Conservation (phyloP, 2,797 vertebrate genomes). For the Labroides dimidiatus region DNA sequence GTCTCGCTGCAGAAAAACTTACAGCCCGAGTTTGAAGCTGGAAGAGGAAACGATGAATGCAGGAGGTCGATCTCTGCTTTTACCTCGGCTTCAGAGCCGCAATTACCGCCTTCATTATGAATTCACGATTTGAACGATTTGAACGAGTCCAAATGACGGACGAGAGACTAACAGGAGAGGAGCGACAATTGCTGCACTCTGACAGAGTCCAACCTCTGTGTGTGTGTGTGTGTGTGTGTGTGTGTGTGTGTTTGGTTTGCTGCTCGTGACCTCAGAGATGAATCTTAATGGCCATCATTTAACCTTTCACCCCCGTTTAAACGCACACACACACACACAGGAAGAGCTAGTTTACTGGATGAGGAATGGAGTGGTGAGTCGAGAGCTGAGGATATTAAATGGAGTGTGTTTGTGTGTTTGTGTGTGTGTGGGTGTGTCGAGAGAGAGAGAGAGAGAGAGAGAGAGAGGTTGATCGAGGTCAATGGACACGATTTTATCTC, state of each 20-base stretch:
- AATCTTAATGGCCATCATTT: slow-evolving; percentile 76
- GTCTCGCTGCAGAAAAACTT: slow-evolving; percentile 31
- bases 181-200: slow-evolving; percentile 63
- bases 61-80: slow-evolving; percentile 24
- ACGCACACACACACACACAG: slow-evolving; percentile 25
- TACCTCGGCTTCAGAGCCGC: slow-evolving; percentile 27
- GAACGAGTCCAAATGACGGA: slow-evolving; percentile 58
- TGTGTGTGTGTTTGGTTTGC: slow-evolving; percentile 39
- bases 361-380: slow-evolving; percentile 49
- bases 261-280: slow-evolving; percentile 64
- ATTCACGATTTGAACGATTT: slow-evolving; percentile 56
- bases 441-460: slow-evolving; percentile 5
- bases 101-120: slow-evolving; percentile 69
- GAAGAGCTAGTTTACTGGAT: slow-evolving; percentile 53
- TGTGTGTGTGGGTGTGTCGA: background rate
- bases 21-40: slow-evolving; percentile 26
- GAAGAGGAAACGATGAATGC: slow-evolving; percentile 27
- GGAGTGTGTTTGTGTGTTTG: slow-evolving; percentile 37
- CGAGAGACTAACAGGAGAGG: slow-evolving; percentile 59
- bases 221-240: slow-evolving; percentile 19
- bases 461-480: slow-evolving; percentile 59
- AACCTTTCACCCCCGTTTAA: slow-evolving; percentile 63
- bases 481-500: slow-evolving; percentile 62
- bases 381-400: slow-evolving; percentile 56
- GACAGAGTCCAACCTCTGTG: slow-evolving; percentile 45